phyloP scores from a whole-genome alignment of 2,888 invertebrate genomes.

The Urechis unicinctus region DNA sequence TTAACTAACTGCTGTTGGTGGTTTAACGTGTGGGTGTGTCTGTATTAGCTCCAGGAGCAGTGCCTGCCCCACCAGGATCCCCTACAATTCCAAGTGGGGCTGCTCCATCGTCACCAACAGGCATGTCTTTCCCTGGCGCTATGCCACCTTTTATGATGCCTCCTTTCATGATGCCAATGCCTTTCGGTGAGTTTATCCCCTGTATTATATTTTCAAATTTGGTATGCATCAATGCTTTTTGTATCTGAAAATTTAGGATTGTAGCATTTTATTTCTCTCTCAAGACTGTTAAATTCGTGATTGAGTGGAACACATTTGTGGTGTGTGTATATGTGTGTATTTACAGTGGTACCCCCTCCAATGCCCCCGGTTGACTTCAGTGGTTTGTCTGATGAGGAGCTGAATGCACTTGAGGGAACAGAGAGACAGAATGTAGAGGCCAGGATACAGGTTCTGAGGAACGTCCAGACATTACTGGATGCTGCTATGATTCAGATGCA shows the following conservation, averaged over 20 bases:
- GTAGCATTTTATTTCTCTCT: no score
- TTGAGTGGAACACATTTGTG: neutral
- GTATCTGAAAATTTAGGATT: no score
- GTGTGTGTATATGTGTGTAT: neutral
- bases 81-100: neutral
- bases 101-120: neutral
- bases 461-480: conserved; percentile 84
- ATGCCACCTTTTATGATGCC: conserved; percentile 23
- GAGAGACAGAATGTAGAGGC: conserved; percentile 84
- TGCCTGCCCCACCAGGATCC: neutral
- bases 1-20: no score
- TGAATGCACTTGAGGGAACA: conserved; percentile 80
- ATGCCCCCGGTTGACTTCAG: conserved; percentile 56
- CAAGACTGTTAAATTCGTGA: neutral
- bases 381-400: conserved; percentile 73
- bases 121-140: neutral
- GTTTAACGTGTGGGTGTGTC: neutral
- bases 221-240: no score
- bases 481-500: conserved; percentile 90
- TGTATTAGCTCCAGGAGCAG: no score
- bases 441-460: conserved; percentile 74
- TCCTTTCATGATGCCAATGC: conserved; percentile 19
- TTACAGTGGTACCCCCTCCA: conserved; percentile 20
- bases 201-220: no score
- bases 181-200: conserved; percentile 15